Percentiles rank a stretch among this genome's conserved stretches.
Evolutionary conservation across 2,113 vertebrate species (phyloP).

Genomic region (Crotalus tigris): DNA sequence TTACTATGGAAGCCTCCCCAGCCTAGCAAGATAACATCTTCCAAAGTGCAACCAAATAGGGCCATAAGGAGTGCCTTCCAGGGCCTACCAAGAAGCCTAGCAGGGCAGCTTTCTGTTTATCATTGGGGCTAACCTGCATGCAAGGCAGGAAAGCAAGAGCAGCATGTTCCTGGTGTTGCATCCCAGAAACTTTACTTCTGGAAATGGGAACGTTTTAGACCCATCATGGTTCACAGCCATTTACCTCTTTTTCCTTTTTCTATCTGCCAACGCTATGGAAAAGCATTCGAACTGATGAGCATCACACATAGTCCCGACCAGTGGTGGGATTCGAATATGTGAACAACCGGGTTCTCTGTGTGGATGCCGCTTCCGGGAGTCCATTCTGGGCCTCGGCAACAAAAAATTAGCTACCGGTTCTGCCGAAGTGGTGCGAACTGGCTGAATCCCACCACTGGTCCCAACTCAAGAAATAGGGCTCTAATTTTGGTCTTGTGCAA

Average conservation of each 20-base stretch:
- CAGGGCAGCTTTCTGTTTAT: background rate
- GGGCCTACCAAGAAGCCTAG: background rate
- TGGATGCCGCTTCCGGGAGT: too few relatives aligned
- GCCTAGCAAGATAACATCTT: background rate
- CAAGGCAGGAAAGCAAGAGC: background rate
- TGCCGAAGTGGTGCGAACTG: too few relatives aligned
- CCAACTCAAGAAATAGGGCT: background rate
- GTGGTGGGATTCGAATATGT: too few relatives aligned
- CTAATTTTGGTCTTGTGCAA: background rate
- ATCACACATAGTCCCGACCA: background rate
- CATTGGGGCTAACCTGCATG: background rate
- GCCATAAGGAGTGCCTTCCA: background rate
- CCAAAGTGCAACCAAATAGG: background rate
- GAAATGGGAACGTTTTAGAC: background rate
- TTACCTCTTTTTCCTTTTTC: background rate
- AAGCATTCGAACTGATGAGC: background rate
- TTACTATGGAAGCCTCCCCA: background rate
- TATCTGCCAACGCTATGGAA: background rate
- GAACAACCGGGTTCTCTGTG: too few relatives aligned
- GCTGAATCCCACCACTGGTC: too few relatives aligned
- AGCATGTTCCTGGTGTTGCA: background rate
- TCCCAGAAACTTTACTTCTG: background rate
- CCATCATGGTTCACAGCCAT: background rate
- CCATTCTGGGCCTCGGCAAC: too few relatives aligned
- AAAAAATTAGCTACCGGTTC: too few relatives aligned